Conservation (phyloP, 2,113 vertebrate genomes). For the Rhineura floridana region DNA sequence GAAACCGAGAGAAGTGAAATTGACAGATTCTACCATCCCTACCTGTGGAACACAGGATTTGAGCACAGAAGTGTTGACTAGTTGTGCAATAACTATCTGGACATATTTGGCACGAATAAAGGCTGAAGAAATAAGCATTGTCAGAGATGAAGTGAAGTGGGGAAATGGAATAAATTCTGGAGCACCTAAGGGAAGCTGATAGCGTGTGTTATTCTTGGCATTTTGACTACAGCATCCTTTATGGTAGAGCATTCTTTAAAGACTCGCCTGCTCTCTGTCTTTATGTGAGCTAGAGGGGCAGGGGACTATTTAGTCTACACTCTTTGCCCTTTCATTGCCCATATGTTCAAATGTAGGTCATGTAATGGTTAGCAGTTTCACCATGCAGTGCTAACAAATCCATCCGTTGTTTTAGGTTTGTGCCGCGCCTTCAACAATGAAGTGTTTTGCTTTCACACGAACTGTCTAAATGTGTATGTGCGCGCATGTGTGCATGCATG, state of each 20-base stretch:
- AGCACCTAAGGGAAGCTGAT: background rate
- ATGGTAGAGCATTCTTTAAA: background rate
- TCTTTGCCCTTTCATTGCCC: background rate
- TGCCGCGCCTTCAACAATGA: background rate
- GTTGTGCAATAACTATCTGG: background rate
- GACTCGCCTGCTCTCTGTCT: conserved; percentile 5
- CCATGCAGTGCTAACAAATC: background rate
- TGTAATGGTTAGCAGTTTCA: background rate
- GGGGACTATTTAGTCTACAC: rapidly evolving
- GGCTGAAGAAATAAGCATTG: background rate
- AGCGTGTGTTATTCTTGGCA: conserved; percentile 1
- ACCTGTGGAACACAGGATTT: background rate
- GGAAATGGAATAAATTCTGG: background rate
- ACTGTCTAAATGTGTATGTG: too few relatives aligned
- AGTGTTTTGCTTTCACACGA: background rate
- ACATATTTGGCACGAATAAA: background rate
- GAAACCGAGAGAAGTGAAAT: too few relatives aligned
- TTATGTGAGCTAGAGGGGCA: background rate
- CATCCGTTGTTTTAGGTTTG: background rate
- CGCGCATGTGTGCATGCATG: too few relatives aligned
- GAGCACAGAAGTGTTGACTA: too few relatives aligned
- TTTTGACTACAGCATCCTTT: conserved; percentile 27
- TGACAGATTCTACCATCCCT: too few relatives aligned
- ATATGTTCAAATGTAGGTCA: background rate
- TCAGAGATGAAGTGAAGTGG: background rate